phyloP scores from a whole-genome alignment of 2,113 vertebrate species.

The Psammodynastes pulverulentus region DNA sequence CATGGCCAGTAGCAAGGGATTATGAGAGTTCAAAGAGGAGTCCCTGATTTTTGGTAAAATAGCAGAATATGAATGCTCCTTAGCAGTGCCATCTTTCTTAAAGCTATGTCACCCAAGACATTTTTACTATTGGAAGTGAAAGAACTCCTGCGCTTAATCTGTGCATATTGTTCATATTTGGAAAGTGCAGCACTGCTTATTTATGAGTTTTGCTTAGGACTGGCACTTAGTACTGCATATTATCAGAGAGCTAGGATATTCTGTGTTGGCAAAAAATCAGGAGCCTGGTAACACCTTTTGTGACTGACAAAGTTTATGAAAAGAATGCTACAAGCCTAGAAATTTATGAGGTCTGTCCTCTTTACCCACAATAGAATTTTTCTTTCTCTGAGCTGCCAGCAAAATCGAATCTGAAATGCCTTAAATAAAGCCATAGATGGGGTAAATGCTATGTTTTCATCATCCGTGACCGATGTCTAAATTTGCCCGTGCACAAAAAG shows the following conservation, averaged over 20 bases:
- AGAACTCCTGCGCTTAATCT: neutral
- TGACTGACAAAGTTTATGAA: no score
- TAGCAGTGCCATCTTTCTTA: neutral
- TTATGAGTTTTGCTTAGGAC: neutral
- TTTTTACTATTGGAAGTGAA: neutral
- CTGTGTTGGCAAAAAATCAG: neutral
- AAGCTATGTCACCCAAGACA: neutral
- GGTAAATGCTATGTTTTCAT: constrained; percentile 54
- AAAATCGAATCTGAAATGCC: constrained; percentile 62
- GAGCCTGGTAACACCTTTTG: neutral
- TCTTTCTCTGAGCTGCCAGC: constrained; percentile 81
- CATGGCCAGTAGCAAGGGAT: neutral
- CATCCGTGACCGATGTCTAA: constrained; percentile 59
- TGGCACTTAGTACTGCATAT: neutral
- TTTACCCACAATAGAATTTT: constrained; percentile 64
- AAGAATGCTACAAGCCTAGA: constrained; percentile 74
- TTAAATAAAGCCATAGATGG: constrained; percentile 65
- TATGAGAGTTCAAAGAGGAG: neutral
- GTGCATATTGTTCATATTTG: neutral
- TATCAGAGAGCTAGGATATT: neutral
- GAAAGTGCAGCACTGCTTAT: neutral
- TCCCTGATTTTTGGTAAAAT: neutral
- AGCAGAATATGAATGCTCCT: neutral
- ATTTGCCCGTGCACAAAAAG: constrained; percentile 63
- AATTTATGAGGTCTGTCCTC: constrained; percentile 64